phyloP scores from a whole-genome alignment of 2,113 vertebrate species.

The Mormyrus iriodes region DNA sequence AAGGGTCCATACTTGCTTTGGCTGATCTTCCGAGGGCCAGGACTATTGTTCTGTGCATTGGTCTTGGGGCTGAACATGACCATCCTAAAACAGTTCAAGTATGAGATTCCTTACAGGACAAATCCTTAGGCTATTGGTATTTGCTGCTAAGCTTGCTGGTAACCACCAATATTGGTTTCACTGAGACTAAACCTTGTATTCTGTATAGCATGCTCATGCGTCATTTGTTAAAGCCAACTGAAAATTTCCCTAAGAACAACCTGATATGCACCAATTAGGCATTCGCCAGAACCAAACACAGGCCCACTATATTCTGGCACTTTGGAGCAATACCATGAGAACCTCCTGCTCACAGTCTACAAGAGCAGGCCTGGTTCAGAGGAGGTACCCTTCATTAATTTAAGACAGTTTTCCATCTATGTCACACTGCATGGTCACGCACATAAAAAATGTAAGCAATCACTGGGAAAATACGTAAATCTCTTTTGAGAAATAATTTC shows the following conservation, averaged over 20 bases:
- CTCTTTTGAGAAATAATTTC: not conserved
- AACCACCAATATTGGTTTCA: not conserved
- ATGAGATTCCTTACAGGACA: not conserved
- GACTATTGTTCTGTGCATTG: slow-evolving; percentile 50
- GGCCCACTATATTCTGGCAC: not conserved
- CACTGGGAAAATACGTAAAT: slow-evolving; percentile 4
- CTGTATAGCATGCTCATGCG: not conserved
- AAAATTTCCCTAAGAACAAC: not conserved
- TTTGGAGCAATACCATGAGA: not conserved
- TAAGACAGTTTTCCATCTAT: not conserved
- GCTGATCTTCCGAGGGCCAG: slow-evolving; percentile 30
- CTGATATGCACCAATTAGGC: not conserved
- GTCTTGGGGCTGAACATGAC: slow-evolving; percentile 70
- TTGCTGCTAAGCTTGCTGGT: not conserved
- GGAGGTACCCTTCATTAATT: not conserved
- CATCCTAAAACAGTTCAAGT: slow-evolving; percentile 47
- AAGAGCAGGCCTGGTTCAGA: not conserved
- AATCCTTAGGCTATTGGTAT: not conserved
- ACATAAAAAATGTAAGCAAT: not conserved
- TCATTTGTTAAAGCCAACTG: not conserved
- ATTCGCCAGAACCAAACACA: not conserved
- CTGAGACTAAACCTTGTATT: not conserved
- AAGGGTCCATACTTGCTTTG: slow-evolving; percentile 52
- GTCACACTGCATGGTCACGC: not conserved
- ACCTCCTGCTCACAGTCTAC: not conserved